Conservation (phyloP, 2,888 invertebrate species). For the Dione vanillae region DNA sequence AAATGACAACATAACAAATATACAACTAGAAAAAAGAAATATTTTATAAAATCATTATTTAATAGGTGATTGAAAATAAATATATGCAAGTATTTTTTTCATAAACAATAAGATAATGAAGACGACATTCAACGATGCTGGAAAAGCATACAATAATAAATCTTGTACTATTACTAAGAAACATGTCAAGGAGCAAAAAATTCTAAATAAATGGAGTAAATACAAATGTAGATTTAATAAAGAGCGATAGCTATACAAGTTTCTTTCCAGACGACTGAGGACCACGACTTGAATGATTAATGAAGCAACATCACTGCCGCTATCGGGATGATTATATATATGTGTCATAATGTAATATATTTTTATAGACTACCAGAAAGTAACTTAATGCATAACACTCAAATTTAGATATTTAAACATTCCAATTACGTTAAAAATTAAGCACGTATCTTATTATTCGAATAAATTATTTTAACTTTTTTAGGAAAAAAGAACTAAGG, state of each 20-base stretch:
- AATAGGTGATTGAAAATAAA: background rate
- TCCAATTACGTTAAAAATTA: too few relatives aligned
- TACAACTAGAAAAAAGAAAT: too few relatives aligned
- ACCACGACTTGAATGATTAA: conserved; percentile 31
- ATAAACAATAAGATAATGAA: background rate
- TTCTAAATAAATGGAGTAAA: conserved; percentile 2
- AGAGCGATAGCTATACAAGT: conserved; percentile 19
- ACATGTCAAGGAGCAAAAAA: conserved; percentile 10
- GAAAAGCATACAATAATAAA: background rate
- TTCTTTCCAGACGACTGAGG: conserved; percentile 15
- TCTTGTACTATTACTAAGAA: conserved; percentile 10
- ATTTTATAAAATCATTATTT: too few relatives aligned
- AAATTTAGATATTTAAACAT: too few relatives aligned
- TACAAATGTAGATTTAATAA: conserved; percentile 31
- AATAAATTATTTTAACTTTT: too few relatives aligned
- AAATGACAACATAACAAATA: too few relatives aligned
- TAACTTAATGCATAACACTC: too few relatives aligned
- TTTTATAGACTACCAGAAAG: too few relatives aligned
- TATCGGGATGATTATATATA: conserved; percentile 18
- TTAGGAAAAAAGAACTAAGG: too few relatives aligned
- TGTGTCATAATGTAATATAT: background rate
- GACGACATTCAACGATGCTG: background rate
- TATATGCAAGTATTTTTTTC: too few relatives aligned
- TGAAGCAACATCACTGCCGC: conserved; percentile 24
- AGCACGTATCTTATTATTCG: too few relatives aligned